These are phyloP conservation scores for Scarus forsteni DNA, from an alignment of 2,797 vertebrate species.

Conservation along the genomic window DNA sequence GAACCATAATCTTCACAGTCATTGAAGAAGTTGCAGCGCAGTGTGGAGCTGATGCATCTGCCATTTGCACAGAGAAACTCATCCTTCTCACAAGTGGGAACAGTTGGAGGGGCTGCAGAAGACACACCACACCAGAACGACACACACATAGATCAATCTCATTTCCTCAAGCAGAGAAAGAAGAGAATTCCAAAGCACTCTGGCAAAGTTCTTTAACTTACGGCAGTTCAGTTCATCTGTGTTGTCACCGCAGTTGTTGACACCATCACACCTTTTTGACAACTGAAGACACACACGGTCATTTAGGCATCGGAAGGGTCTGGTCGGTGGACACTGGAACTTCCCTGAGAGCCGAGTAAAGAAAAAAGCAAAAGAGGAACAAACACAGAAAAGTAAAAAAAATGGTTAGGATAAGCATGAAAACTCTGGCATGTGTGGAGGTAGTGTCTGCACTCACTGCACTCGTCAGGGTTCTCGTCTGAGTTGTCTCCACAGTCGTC, in stretches of 20 bases:
- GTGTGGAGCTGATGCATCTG: conserved; percentile 89
- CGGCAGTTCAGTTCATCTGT: conserved; percentile 93
- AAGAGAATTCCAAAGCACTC: not conserved
- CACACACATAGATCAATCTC: not conserved
- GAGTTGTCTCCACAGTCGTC: conserved; percentile 98
- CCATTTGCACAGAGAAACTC: conserved; percentile 90
- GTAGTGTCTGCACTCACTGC: conserved; percentile 83
- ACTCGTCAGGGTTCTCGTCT: conserved; percentile 92
- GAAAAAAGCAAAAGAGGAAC: not conserved
- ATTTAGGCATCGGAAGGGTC: conserved; percentile 94
- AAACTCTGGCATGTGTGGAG: not conserved
- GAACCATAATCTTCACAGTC: conserved; percentile 95
- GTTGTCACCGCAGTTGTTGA: conserved; percentile 93
- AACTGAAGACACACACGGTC: conserved; percentile 93
- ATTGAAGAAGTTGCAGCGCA: conserved; percentile 94
- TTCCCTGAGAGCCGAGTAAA: conserved; percentile 71
- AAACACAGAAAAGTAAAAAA: not conserved
- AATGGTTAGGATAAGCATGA: not conserved
- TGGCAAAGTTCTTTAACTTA: conserved; percentile 73
- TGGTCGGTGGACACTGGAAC: conserved; percentile 95
- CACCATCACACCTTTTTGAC: conserved; percentile 90
- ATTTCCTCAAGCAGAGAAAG: not conserved
- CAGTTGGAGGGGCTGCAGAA: conserved; percentile 70
- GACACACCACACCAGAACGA: conserved; percentile 7
- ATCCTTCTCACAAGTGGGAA: conserved; percentile 88